Evolutionary conservation across 2,797 vertebrate genomes (phyloP), one percentile per base, ranked within the genome.

Genomic region (Remorina albescens): DNA sequence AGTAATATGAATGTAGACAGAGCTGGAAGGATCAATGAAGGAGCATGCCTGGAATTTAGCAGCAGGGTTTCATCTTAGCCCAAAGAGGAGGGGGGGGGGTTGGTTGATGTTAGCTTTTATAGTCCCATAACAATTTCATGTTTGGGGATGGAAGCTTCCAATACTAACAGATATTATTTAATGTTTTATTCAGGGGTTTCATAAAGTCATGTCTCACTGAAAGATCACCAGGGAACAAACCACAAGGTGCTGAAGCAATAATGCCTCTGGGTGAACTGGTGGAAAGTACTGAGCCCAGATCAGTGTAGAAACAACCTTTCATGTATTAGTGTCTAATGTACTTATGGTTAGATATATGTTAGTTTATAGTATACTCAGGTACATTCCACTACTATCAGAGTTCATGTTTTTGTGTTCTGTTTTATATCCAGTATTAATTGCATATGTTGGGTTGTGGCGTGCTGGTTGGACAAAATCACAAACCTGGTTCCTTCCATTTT

Each of bases 41-140:
- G 67, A 83, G 57, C 69, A 71, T 76, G 77, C 19, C 71, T 69
- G 62, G 80, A 87, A 85, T 83, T 50, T 51, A 82, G 64, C 67
- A 80, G 62, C 69, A 30, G 13, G 12, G 55, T 44, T 74, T 71
- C 41, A 32, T 75, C 69, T 69, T 23, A 37, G 67, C 5, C 57
- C 11, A 42, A 61, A 67, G 41, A 61, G 39, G 15, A 41, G 61
- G 41, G 23, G 21, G n/a, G n/a, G n/a, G n/a, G n/a, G n/a, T n/a
- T n/a, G n/a, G n/a, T n/a, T 16, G 16, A 50, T 67, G 41, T 34
- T 19, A 65, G 70, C 36, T 49, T 79, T 75, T 59, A 65, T 37
- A 9, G 60, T 75, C 73, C 46, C 72, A 42, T 26, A 39, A 68
- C 60, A 72, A 65, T 66, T 44, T 67, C 37, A 74, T 68, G 62